A percentile compares a stretch with the other conserved stretches of the same genome.
Evolutionary conservation across 2,888 invertebrate species (phyloP).

Genomic region (Eilema griseolum): DNA sequence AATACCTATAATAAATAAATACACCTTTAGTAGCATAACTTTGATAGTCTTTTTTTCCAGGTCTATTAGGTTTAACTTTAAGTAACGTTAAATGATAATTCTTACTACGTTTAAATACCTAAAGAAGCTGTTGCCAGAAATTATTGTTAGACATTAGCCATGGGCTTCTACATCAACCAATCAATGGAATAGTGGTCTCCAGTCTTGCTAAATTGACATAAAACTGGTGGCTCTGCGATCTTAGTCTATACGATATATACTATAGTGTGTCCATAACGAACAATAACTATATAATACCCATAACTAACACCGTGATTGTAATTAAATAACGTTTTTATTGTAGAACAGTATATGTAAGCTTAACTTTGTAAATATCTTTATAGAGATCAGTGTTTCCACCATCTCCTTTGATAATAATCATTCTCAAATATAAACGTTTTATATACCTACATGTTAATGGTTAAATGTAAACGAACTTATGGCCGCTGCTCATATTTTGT

Average conservation of each 20-base stretch:
- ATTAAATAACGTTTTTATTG: constrained; percentile 55
- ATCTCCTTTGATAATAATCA: constrained; percentile 79
- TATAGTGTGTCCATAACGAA: constrained; percentile 32
- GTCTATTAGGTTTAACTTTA: too few species aligned
- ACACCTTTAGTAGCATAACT: too few species aligned
- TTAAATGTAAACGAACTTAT: constrained; percentile 43
- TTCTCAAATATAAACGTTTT: constrained; percentile 76
- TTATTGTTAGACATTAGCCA: too few species aligned
- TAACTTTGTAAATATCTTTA: constrained; percentile 80
- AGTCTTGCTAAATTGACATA: not conserved
- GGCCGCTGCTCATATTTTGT: constrained; percentile 54
- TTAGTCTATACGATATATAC: constrained; percentile 10
- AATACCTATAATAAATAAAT: too few species aligned
- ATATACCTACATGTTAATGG: constrained; percentile 69
- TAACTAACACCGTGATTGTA: constrained; percentile 47
- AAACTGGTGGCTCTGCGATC: not conserved
- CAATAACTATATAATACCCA: constrained; percentile 33
- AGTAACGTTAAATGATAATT: too few species aligned
- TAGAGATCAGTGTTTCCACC: constrained; percentile 80
- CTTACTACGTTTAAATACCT: too few species aligned
- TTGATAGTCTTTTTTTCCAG: too few species aligned
- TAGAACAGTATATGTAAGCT: constrained; percentile 77
- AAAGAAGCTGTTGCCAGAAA: too few species aligned
- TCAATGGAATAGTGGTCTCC: too few species aligned
- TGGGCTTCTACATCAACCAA: too few species aligned